These are phyloP conservation scores for Neosalanx taihuensis DNA, from an alignment of 2,797 vertebrate species.

Conservation along the genomic window DNA sequence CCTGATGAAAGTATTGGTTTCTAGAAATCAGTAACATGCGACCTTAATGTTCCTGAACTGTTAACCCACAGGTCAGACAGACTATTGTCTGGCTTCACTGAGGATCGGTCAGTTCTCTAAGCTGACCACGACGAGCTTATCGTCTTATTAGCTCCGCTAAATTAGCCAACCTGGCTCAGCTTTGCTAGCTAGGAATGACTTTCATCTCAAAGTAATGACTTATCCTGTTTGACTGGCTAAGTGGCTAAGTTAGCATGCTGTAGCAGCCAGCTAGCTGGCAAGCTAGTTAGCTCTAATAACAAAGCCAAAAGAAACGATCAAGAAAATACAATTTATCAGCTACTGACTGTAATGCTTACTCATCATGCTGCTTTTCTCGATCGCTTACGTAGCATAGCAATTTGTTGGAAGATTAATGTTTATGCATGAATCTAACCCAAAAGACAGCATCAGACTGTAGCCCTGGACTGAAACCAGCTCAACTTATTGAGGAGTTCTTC, in stretches of 20 bases:
- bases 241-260: neutral
- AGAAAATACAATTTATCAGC: too few species aligned
- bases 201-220: neutral
- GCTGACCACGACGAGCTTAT: neutral
- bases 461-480: too few species aligned
- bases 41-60: neutral
- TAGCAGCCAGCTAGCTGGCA: neutral
- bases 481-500: too few species aligned
- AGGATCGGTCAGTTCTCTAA: neutral
- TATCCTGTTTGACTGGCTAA: neutral
- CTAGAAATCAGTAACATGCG: too few species aligned
- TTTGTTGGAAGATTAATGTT: too few species aligned
- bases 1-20: too few species aligned
- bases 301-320: too few species aligned
- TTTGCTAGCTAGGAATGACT: neutral
- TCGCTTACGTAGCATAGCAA: too few species aligned
- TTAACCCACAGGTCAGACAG: neutral
- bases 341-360: too few species aligned
- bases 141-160: neutral
- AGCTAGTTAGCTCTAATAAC: neutral
- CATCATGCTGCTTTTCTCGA: too few species aligned
- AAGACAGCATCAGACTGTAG: too few species aligned
- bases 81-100: neutral
- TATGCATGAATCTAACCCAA: too few species aligned
- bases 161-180: neutral